Evolutionary conservation across 2,113 vertebrate species (phyloP).

Genomic region (Empidonax alnorum): DNA sequence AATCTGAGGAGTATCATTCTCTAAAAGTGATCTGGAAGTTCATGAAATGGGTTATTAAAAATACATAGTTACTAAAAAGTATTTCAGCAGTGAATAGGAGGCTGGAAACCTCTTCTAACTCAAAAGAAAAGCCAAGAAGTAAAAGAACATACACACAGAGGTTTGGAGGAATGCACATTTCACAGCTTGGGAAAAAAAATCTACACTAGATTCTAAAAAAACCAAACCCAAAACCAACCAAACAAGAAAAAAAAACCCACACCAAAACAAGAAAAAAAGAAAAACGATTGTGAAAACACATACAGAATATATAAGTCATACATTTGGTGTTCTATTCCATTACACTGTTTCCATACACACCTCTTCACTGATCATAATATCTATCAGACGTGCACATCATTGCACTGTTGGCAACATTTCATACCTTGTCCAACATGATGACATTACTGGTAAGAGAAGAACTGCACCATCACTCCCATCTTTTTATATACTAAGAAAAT

Average conservation of each 20-base stretch:
- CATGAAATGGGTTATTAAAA: background rate
- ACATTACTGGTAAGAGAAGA: background rate
- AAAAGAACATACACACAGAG: background rate
- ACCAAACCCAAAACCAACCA: background rate
- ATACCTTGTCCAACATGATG: background rate
- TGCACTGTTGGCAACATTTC: background rate
- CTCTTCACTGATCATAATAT: background rate
- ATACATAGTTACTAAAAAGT: background rate
- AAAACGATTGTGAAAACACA: background rate
- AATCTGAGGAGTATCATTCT: background rate
- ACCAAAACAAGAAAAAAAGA: background rate
- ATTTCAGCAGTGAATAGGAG: background rate
- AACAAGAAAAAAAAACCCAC: background rate
- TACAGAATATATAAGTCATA: background rate
- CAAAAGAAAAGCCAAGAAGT: background rate
- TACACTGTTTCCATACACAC: background rate
- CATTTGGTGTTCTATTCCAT: background rate
- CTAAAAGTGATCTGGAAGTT: background rate
- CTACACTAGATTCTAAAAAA: background rate
- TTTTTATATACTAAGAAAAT: background rate
- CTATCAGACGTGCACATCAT: background rate
- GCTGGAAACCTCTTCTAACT: background rate
- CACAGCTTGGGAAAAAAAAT: background rate
- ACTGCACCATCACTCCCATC: background rate
- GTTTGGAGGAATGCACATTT: background rate